A percentile compares a stretch with the other conserved stretches of the same genome.
These are phyloP conservation scores for Ophioninae sp. DNA, from an alignment of 2,888 invertebrate genomes.

Conservation along the genomic window DNA sequence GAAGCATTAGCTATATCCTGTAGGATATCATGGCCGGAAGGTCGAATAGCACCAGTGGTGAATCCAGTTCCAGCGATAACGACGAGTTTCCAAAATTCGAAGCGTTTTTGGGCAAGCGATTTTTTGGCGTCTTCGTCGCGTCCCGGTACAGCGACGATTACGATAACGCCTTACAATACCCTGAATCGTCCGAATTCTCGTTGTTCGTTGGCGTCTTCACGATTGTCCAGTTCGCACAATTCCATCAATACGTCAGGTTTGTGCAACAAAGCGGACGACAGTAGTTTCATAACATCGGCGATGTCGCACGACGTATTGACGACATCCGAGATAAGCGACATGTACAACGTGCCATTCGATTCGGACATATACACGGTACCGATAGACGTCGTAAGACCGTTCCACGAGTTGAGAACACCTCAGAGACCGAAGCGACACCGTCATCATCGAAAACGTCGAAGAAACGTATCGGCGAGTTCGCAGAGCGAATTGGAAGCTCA, in stretches of 20 bases:
- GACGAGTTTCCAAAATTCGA: constrained; percentile 62
- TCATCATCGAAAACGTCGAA: constrained; percentile 80
- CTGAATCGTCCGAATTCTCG: constrained; percentile 87
- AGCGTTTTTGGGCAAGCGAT: constrained; percentile 83
- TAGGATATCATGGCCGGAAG: constrained; percentile 79
- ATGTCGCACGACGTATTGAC: constrained; percentile 92
- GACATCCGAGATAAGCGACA: constrained; percentile 89
- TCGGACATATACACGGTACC: constrained; percentile 94
- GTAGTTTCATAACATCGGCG: constrained; percentile 93
- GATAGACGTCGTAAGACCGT: constrained; percentile 89
- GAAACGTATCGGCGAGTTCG: constrained; percentile 82
- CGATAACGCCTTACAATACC: constrained; percentile 79
- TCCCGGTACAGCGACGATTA: constrained; percentile 75
- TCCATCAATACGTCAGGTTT: constrained; percentile 83
- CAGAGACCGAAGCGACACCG: constrained; percentile 81
- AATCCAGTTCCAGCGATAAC: constrained; percentile 69
- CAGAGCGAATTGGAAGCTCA: constrained; percentile 80
- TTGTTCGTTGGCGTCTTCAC: constrained; percentile 88
- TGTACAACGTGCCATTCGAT: constrained; percentile 94
- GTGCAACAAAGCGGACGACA: constrained; percentile 90
- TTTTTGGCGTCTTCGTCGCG: constrained; percentile 81
- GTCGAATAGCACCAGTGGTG: constrained; percentile 73
- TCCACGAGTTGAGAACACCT: constrained; percentile 80
- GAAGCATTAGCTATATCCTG: constrained; percentile 82
- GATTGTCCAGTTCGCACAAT: constrained; percentile 92